Percentiles rank a stretch among this genome's conserved stretches.
Evolutionary conservation across 2,888 invertebrate genomes (phyloP).

Genomic region (Pollenia labialis): DNA sequence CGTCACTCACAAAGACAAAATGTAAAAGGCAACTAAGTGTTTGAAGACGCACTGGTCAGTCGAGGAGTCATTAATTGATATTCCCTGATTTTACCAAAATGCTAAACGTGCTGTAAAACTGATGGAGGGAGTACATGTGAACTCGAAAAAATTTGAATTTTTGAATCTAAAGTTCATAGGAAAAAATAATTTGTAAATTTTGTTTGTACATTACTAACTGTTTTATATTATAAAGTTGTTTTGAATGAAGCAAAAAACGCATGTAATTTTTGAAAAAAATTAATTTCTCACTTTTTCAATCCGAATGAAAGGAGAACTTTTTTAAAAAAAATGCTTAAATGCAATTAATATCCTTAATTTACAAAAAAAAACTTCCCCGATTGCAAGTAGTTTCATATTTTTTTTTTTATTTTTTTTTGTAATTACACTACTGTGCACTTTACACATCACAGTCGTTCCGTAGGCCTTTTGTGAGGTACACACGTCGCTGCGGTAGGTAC

Average conservation of each 20-base stretch:
- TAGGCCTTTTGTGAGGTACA: too few relatives aligned
- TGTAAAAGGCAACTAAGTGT: constrained; percentile 12
- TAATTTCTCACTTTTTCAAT: background rate
- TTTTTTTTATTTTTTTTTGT: too few relatives aligned
- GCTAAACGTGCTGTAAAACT: background rate
- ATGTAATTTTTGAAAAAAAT: background rate
- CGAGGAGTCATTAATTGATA: too few relatives aligned
- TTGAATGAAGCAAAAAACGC: background rate
- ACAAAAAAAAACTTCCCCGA: too few relatives aligned
- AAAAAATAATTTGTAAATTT: background rate
- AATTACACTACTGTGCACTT: too few relatives aligned
- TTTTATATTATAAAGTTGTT: too few relatives aligned
- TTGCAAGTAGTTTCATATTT: too few relatives aligned
- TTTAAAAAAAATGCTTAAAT: background rate
- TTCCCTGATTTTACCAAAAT: background rate
- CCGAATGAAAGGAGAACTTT: background rate
- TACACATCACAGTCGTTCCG: too few relatives aligned
- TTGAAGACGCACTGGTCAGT: constrained; percentile 11
- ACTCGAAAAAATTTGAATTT: constrained; percentile 10
- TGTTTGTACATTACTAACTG: background rate
- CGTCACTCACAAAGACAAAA: constrained; percentile 9
- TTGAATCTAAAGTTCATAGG: background rate
- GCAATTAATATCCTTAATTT: background rate
- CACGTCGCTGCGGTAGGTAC: too few relatives aligned
- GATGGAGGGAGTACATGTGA: constrained; percentile 8